phyloP scores from a whole-genome alignment of 1,140 invertebrate species.

The Leptinotarsa defecta region DNA sequence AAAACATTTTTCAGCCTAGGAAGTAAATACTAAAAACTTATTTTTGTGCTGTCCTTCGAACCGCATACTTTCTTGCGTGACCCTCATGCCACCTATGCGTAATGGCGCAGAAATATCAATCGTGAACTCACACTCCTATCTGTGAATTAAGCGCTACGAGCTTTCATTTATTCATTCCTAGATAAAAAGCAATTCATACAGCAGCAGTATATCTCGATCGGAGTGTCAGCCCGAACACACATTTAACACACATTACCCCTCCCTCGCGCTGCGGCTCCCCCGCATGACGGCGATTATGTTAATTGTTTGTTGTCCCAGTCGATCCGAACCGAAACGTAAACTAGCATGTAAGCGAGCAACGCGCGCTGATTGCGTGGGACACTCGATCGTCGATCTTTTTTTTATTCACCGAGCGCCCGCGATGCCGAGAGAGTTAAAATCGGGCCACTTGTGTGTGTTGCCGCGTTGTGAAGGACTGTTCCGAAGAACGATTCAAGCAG shows the following conservation, averaged over 20 bases:
- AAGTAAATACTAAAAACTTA: no score
- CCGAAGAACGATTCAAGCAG: constrained; percentile 40
- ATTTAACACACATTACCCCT: constrained; percentile 23
- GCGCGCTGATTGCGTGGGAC: constrained; percentile 31
- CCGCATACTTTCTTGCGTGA: not conserved
- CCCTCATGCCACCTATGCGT: no score
- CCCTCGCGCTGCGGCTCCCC: constrained; percentile 9
- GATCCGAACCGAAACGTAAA: constrained; percentile 24
- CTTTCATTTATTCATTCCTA: not conserved
- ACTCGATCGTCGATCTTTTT: constrained; percentile 17
- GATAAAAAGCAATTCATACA: constrained; percentile 5
- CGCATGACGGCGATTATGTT: constrained; percentile 24
- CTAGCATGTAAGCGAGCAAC: constrained; percentile 25
- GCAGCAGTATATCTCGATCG: not conserved
- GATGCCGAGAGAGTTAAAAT: constrained; percentile 25
- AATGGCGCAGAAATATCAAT: not conserved
- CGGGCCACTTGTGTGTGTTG: constrained; percentile 32
- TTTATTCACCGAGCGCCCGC: constrained; percentile 21
- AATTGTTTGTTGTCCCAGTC: constrained; percentile 29
- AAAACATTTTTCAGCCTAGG: no score
- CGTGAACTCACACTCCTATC: not conserved
- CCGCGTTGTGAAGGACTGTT: constrained; percentile 28
- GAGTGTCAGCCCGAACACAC: constrained; percentile 11
- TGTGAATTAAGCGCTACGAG: not conserved
- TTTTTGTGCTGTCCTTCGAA: not conserved